These are phyloP conservation scores for Circaetus cinerascens DNA, from an alignment of 2,113 vertebrate species.

Conservation along the genomic window DNA sequence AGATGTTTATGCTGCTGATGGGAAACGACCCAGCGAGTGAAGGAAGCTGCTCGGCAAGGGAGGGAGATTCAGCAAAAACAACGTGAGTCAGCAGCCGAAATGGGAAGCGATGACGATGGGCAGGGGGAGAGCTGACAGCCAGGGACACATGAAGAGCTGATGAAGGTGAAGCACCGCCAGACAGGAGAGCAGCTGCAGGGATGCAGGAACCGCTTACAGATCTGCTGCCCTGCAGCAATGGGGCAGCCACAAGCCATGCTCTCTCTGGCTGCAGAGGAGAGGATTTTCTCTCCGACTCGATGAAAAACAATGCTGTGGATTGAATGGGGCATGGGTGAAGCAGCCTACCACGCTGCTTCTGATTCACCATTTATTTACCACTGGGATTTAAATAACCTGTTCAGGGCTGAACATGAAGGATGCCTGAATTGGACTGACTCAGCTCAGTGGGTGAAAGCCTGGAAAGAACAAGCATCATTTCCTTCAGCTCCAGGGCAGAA, in stretches of 20 bases:
- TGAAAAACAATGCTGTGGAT: neutral
- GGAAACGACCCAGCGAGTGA: accelerated
- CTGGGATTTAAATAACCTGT: neutral
- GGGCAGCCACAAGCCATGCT: neutral
- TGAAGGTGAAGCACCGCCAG: neutral
- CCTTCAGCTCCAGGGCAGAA: neutral
- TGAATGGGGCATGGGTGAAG: neutral
- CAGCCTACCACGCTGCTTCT: neutral
- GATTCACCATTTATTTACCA: neutral
- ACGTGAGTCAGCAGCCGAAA: neutral
- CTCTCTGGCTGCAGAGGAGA: neutral
- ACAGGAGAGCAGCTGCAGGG: neutral
- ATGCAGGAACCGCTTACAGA: neutral
- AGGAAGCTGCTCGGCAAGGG: neutral
- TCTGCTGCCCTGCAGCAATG: neutral
- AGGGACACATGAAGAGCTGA: neutral
- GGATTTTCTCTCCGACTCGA: neutral
- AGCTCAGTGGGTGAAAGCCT: neutral
- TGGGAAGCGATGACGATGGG: accelerated
- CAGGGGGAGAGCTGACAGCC: neutral
- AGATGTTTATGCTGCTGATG: neutral
- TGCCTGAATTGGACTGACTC: neutral
- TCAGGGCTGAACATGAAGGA: neutral
- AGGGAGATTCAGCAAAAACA: neutral
- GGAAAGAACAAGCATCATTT: neutral